A percentile compares a stretch with the other conserved stretches of the same genome.
Conservation (phyloP, 2,888 invertebrate species). For the Ophonus ardosiacus region DNA sequence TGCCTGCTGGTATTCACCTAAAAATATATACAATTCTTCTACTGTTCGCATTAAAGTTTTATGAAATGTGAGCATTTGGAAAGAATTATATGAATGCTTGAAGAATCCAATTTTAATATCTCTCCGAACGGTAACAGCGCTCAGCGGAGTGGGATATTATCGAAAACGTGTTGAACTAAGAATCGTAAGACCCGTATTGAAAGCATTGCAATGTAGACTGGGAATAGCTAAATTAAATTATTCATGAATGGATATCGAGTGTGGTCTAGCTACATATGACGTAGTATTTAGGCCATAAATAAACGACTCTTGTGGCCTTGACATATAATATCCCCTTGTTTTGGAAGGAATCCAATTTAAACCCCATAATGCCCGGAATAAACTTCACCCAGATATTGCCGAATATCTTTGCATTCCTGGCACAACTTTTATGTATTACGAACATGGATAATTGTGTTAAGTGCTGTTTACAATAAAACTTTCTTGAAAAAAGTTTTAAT, state of each 20-base stretch:
- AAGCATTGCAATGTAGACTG: constrained; percentile 16
- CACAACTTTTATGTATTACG: constrained; percentile 30
- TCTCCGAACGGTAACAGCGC: neutral
- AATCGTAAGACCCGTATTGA: neutral
- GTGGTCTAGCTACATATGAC: constrained; percentile 39
- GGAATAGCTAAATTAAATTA: constrained; percentile 32
- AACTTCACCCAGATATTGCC: constrained; percentile 13
- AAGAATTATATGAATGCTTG: neutral
- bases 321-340: constrained; percentile 32
- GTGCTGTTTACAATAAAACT: constrained; percentile 1
- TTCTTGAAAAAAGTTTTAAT: neutral
- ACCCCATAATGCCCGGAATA: constrained; percentile 17
- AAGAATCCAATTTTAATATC: constrained; percentile 6
- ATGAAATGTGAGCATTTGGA: neutral
- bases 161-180: constrained; percentile 22
- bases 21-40: too few relatives aligned
- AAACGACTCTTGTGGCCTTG: constrained; percentile 18
- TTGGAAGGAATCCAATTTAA: constrained; percentile 44
- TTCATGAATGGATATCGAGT: constrained; percentile 30
- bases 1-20: too few relatives aligned
- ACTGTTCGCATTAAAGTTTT: neutral
- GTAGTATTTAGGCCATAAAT: constrained; percentile 24
- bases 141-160: neutral
- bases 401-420: constrained; percentile 14
- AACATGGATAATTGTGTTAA: constrained; percentile 24